Percentiles rank a stretch among this genome's conserved stretches.
Conservation (phyloP, 2,888 invertebrate species). For the Nematopogon swammerdamellus region DNA sequence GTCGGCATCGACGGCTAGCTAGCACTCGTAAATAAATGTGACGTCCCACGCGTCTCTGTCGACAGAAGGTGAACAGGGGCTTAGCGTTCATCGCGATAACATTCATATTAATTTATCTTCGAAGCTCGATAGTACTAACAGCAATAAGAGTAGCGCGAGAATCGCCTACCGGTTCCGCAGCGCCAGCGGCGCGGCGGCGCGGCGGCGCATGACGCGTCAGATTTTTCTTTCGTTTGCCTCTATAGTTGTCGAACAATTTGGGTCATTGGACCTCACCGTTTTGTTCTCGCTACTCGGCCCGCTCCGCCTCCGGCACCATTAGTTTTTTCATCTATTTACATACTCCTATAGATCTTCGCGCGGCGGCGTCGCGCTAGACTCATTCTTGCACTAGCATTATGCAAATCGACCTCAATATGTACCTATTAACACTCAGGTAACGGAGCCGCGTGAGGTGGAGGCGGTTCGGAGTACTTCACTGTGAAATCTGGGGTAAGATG, state of each 20-base stretch:
- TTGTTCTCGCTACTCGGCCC: constrained; percentile 25
- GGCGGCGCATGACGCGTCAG: neutral
- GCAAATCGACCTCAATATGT: neutral
- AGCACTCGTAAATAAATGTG: too few species aligned
- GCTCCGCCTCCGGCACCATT: constrained; percentile 31
- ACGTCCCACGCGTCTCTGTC: too few species aligned
- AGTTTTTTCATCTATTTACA: constrained; percentile 33
- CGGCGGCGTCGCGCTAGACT: neutral
- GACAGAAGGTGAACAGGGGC: neutral
- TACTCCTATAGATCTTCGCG: constrained; percentile 12
- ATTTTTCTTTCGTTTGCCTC: constrained; percentile 37
- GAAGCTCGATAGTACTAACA: too few species aligned
- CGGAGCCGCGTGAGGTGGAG: neutral
- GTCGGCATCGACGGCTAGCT: too few species aligned
- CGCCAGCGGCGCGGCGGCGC: too few species aligned
- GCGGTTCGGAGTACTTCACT: neutral
- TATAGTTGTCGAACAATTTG: constrained; percentile 39
- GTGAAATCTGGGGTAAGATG: too few species aligned
- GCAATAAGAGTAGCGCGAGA: too few species aligned
- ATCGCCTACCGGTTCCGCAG: neutral
- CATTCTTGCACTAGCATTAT: neutral
- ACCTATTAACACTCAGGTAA: neutral
- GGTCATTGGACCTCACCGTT: constrained; percentile 54
- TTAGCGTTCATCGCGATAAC: neutral
- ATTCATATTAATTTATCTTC: neutral